phyloP scores from a whole-genome alignment of 23 tunicate species.

The Phallusia fumigata region DNA sequence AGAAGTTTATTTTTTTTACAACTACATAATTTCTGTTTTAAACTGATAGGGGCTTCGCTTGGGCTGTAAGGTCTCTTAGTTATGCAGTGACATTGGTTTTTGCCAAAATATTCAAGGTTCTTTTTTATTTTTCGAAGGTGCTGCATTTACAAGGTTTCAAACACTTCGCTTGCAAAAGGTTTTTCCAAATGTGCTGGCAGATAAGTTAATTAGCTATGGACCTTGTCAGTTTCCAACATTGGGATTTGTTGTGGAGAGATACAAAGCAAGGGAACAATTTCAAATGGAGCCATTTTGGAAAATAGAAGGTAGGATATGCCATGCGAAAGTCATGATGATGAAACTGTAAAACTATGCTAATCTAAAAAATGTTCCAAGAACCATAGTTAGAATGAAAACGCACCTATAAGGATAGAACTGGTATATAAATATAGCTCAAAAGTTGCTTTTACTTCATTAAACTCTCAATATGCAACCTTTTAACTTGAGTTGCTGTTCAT shows the following conservation, averaged over 20 bases:
- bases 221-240: conserved; percentile 97
- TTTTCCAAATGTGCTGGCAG: conserved; percentile 73
- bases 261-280: conserved; percentile 87
- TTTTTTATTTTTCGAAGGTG: conserved; percentile 47
- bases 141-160: conserved; percentile 94
- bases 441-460: too few species aligned
- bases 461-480: too few species aligned
- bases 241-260: conserved; percentile 97
- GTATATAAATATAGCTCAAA: too few species aligned
- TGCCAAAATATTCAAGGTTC: neutral
- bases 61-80: neutral
- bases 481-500: neutral
- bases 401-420: too few species aligned
- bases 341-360: too few species aligned
- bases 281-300: conserved; percentile 91
- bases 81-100: too few species aligned
- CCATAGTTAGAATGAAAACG: too few species aligned
- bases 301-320: conserved; percentile 72
- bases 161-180: conserved; percentile 88
- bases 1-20: too few species aligned
- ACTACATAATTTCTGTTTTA: too few species aligned
- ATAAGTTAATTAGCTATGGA: conserved; percentile 86
- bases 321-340: too few species aligned
- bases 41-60: neutral
- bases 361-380: too few species aligned